Evolutionary conservation across 2,113 vertebrate species (phyloP).

Genomic region (Piaya cayana): DNA sequence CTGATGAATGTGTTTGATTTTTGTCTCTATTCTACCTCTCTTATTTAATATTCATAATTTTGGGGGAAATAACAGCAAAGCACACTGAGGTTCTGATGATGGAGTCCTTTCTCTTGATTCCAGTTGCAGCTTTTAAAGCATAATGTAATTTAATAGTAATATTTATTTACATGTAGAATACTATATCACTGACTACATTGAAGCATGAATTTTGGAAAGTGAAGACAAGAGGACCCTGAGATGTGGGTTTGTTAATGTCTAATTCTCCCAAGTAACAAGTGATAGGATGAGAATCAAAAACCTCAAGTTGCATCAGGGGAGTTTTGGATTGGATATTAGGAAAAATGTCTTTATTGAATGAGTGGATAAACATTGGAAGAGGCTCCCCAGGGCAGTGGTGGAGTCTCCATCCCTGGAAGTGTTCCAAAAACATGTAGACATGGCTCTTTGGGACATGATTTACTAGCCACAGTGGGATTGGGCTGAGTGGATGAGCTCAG

Average conservation of each 20-base stretch:
- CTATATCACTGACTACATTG: not conserved
- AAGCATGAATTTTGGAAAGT: not conserved
- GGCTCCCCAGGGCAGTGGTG: no score
- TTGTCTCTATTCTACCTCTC: not conserved
- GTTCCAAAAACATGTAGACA: no score
- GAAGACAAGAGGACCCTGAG: not conserved
- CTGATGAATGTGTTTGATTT: not conserved
- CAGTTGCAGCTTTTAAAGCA: not conserved
- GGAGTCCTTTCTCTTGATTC: not conserved
- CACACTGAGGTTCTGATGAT: rapidly evolving
- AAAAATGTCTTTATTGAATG: no score
- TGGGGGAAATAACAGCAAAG: not conserved
- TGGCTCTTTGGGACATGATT: no score
- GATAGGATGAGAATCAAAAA: no score
- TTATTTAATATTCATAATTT: not conserved
- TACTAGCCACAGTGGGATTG: no score
- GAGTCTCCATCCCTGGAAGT: no score
- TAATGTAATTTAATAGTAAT: not conserved
- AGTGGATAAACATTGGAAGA: no score
- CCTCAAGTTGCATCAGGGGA: no score
- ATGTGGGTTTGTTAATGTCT: not conserved
- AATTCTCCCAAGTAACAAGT: no score
- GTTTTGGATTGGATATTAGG: no score
- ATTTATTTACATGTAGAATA: not conserved
- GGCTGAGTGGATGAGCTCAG: no score